Evolutionary conservation across 2,888 invertebrate species (phyloP), one percentile per base, ranked within the genome.

Genomic region (Odontothrips loti): DNA sequence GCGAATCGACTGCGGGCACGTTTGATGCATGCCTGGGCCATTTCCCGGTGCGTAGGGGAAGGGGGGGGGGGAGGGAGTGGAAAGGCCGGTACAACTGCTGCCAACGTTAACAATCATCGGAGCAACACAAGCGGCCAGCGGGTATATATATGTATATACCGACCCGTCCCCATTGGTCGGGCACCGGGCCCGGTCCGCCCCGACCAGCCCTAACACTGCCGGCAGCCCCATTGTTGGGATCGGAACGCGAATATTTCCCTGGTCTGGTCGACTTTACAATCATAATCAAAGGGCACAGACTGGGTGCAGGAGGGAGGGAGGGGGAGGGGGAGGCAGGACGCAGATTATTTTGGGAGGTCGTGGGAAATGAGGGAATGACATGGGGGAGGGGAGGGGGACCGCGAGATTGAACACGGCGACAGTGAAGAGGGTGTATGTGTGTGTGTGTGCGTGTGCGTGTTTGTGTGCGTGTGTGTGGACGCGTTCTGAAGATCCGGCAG

Each of bases 191-290:
- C n/a, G n/a, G n/a, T n/a, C n/a, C n/a, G n/a, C n/a, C 58, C 58
- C 58, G 20, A 17, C 58, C 58, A 11, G 15, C 20, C 58, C 58
- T n/a, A 58, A 17, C 58, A 11, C 15, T 43, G 34, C 34, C 34
- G 34, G n/a, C 58, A n/a, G 58, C 17, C 58, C 58, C 58, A 58
- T 58, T 58, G 58, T 51, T 58, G 58, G 34, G 34, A 58, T 20
- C 58, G 20, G 58, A 58, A 58, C 58, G 58, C 58, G 58, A 58
- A 58, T 58, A 58, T 58, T 58, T 58, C 58, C 58, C 58, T 43
- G 20, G 58, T n/a, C 58, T 17, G 17, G 58, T 58, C 58, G 58
- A 58, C 58, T 58, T 58, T 58, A 58, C 58, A 58, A n/a, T 58
- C 58, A 58, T 58, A 58, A 58, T 58, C 58, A 58, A 58, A 58